These are phyloP conservation scores for Xyrauchen texanus DNA, from an alignment of 2,113 vertebrate species.

Conservation along the genomic window DNA sequence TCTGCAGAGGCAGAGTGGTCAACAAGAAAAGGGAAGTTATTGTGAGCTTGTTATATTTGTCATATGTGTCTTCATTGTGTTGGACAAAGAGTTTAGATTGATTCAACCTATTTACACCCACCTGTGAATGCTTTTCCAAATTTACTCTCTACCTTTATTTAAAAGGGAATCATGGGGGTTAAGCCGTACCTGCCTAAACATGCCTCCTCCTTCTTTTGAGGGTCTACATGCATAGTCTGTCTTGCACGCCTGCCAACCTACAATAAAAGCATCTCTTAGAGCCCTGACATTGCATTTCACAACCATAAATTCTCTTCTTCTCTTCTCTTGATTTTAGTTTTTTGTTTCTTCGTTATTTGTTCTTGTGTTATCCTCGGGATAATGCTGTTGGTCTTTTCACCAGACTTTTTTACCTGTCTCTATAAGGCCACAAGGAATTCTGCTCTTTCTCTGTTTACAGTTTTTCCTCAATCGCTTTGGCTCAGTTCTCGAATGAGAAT, in stretches of 20 bases:
- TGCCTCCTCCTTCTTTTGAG: constrained; percentile 50
- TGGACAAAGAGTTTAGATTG: constrained; percentile 25
- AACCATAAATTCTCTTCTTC: constrained; percentile 58
- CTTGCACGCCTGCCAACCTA: constrained; percentile 60
- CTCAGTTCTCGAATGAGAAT: background rate
- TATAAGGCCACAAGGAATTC: too few relatives aligned
- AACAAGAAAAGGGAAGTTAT: background rate
- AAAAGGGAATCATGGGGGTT: constrained; percentile 7
- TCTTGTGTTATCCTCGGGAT: background rate
- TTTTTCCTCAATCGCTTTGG: background rate
- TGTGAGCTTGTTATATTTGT: background rate
- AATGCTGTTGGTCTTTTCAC: background rate
- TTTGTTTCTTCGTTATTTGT: background rate
- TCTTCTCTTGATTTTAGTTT: background rate
- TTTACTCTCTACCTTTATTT: constrained; percentile 15
- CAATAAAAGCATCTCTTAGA: constrained; percentile 53
- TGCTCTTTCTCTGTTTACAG: constrained; percentile 9
- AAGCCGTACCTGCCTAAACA: constrained; percentile 60
- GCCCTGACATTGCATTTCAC: constrained; percentile 59
- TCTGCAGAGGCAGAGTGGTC: background rate
- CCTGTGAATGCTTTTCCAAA: background rate
- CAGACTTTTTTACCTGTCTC: background rate
- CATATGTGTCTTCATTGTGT: background rate
- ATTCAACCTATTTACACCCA: constrained; percentile 45
- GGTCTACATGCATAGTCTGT: constrained; percentile 61